phyloP scores from a whole-genome alignment of 2,113 vertebrate species.

The Eidolon helvum region DNA sequence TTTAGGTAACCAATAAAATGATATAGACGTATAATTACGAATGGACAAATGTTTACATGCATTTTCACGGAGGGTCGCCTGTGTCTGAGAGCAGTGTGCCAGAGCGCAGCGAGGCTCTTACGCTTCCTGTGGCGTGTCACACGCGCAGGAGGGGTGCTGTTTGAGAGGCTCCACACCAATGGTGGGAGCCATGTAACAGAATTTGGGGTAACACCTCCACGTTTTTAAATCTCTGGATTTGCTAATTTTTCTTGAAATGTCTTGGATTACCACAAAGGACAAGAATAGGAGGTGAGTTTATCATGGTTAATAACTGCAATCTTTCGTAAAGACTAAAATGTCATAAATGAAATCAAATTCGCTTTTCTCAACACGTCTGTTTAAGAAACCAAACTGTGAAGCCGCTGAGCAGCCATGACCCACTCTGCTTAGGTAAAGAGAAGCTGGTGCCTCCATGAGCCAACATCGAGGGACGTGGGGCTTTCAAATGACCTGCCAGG shows the following conservation, averaged over 20 bases:
- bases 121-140: too few species aligned
- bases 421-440: not conserved
- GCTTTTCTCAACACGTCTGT: not conserved
- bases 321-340: not conserved
- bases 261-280: not conserved
- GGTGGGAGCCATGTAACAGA: not conserved
- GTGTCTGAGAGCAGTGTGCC: too few species aligned
- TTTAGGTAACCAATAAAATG: not conserved
- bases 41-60: rapidly evolving
- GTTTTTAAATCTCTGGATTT: not conserved
- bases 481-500: not conserved
- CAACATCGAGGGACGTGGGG: too few species aligned
- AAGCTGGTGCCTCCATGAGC: rapidly evolving
- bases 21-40: not conserved
- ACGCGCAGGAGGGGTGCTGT: rapidly evolving
- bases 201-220: not conserved
- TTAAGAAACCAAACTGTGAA: not conserved
- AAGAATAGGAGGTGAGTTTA: not conserved
- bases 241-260: not conserved
- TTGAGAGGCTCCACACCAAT: not conserved
- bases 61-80: not conserved
- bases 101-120: too few species aligned
- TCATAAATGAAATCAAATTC: not conserved
- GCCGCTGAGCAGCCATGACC: too few species aligned
- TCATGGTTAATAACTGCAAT: not conserved